These are phyloP conservation scores for Platanista minor DNA, from an alignment of 2,113 vertebrate species.

Conservation along the genomic window DNA sequence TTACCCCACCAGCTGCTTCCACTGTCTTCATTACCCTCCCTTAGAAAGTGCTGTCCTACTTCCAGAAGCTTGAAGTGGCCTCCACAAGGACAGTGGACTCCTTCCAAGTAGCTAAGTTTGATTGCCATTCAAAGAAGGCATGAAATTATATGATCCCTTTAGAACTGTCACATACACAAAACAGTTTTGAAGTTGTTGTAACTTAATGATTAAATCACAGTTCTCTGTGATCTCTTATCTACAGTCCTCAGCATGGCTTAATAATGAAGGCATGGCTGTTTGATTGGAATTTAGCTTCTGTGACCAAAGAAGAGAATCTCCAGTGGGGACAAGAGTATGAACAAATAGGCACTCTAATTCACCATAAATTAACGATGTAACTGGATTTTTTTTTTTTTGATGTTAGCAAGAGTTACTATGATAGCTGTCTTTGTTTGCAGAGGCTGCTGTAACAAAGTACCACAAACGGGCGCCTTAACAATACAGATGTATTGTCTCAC, in stretches of 20 bases:
- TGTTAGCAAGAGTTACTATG: neutral
- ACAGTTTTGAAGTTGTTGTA: neutral
- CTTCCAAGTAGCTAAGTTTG: neutral
- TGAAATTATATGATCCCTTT: neutral
- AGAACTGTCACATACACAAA: neutral
- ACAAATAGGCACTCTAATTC: neutral
- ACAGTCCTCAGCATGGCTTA: neutral
- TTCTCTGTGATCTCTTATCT: neutral
- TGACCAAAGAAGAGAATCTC: neutral
- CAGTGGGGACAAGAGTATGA: neutral
- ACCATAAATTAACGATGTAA: neutral
- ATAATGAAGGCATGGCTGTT: neutral
- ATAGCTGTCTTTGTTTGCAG: neutral
- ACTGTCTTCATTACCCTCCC: neutral
- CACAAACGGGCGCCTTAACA: neutral
- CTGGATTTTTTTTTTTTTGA: neutral
- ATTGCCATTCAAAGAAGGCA: neutral
- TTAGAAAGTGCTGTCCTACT: neutral
- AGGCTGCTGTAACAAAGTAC: neutral
- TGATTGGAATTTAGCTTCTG: neutral
- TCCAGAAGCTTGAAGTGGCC: neutral
- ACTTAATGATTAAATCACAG: neutral
- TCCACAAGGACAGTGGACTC: neutral
- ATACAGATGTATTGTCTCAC: neutral
- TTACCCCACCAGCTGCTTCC: neutral